Evolutionary conservation across 2,113 vertebrate genomes (phyloP).

Genomic region (Bombycilla garrulus): DNA sequence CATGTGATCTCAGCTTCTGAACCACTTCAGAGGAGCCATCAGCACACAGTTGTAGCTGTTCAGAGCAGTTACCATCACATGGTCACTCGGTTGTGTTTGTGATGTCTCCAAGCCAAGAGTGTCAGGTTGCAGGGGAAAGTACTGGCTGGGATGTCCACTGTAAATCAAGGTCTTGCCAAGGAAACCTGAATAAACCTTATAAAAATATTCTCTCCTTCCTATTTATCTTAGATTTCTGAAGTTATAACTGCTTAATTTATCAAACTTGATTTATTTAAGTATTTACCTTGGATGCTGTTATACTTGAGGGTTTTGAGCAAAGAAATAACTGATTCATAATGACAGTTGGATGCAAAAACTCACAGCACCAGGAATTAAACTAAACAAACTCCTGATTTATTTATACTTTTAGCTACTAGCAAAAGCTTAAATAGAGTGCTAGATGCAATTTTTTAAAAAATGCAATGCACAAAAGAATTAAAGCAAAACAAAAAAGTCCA

Average conservation of each 20-base stretch:
- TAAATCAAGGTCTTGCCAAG: slow-evolving; percentile 56
- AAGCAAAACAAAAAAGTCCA: background rate
- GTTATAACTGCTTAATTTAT: slow-evolving; percentile 28
- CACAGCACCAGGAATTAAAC: background rate
- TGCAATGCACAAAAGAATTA: background rate
- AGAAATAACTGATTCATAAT: slow-evolving; percentile 34
- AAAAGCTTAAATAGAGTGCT: slow-evolving; percentile 2
- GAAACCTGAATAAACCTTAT: slow-evolving; percentile 63
- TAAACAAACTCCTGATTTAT: slow-evolving; percentile 46
- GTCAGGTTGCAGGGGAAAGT: slow-evolving; percentile 65
- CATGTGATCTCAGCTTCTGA: background rate
- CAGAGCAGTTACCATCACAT: background rate
- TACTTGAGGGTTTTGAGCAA: slow-evolving; percentile 28
- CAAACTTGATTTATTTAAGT: slow-evolving; percentile 26
- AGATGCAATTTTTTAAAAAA: background rate
- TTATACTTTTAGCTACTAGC: slow-evolving; percentile 48
- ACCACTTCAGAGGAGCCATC: background rate
- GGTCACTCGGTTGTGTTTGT: slow-evolving; percentile 48
- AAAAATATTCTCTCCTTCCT: slow-evolving; percentile 41
- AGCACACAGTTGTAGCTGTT: background rate
- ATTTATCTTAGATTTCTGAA: slow-evolving; percentile 53
- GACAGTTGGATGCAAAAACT: slow-evolving; percentile 37
- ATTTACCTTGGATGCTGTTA: slow-evolving; percentile 27
- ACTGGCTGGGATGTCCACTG: slow-evolving; percentile 47
- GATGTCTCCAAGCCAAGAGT: slow-evolving; percentile 67